Base-by-base conservation (phyloP, 53 echinoderm and acorn worm species). In the Paracentrotus lividus region DNA sequence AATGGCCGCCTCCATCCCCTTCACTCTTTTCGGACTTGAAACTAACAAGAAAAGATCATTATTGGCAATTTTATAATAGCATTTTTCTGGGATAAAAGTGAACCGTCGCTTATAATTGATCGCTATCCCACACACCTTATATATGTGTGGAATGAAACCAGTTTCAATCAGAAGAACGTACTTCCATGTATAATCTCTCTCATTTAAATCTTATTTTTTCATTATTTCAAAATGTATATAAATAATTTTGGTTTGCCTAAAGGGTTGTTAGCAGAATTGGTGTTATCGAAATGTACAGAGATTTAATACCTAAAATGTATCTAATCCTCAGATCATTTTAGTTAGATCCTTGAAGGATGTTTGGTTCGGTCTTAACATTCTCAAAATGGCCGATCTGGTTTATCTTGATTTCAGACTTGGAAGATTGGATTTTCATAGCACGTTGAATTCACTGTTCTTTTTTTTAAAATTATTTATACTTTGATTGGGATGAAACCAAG, bases 1-100 rank as follows among this genome's bases (percentile, higher is more conserved):
- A 81, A 81, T 81, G 81, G 81, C 81, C 10, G 81, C 76, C 27
- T 40, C 76, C 76, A 40, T 76, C 76, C 27, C 24, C 67, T 9
- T 8, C 81, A 10, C 47, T 47, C 47, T 47, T 45, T 78, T 7
- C 1, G 13, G 38, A 24, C 1, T 10, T 49, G n/a, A 26, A 21
- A 26, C 5, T 81, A n/a, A 43, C 23, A 26, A n/a, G 42, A 8
- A 12, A 20, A 45, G 42, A 23, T 1, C 0, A 0, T 42, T 40
- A 20, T 18, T 40, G 42, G 44, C 45, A 8, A 27, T 23, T 24
- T 44, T 23, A 42, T 42, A 45, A 81, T 45, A 81, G n/a, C 47
- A 10, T 81, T 44, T 15, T n/a, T 27, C 26, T 33, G 47, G 16
- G n/a, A n/a, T 0, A 81, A 81, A 81, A 81, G 45, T 81, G 81